Evolutionary conservation across 2,113 vertebrate species (phyloP).

Genomic region (Gnathonemus longibarbis): DNA sequence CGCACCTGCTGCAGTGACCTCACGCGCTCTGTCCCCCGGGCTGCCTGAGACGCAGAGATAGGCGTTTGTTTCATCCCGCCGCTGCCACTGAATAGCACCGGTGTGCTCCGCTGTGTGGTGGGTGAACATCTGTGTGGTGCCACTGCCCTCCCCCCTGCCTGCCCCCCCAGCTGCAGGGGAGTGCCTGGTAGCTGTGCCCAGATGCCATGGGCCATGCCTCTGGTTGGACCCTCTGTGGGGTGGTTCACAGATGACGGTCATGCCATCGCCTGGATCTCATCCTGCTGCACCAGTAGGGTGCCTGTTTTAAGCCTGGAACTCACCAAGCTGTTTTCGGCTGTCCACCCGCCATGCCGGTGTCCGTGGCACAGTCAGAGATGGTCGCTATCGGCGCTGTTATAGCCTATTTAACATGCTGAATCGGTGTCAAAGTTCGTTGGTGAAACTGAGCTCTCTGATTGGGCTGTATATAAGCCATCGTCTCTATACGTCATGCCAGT

Average conservation of each 20-base stretch:
- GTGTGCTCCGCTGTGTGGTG: constrained; percentile 17
- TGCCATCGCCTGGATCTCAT: neutral
- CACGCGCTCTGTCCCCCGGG: constrained; percentile 14
- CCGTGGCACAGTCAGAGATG: neutral
- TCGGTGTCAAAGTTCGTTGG: neutral
- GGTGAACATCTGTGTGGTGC: constrained; percentile 22
- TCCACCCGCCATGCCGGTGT: neutral
- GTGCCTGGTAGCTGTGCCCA: neutral
- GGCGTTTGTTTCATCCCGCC: neutral
- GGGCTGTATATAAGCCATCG: neutral
- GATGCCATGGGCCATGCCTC: neutral
- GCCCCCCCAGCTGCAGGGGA: neutral
- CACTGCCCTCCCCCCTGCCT: neutral
- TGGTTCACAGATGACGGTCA: neutral
- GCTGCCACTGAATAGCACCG: neutral
- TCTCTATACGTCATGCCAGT: neutral
- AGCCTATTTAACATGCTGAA: neutral
- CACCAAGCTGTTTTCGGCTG: neutral
- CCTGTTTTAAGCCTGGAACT: neutral
- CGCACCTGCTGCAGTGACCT: constrained; percentile 39
- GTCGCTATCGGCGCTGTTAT: neutral
- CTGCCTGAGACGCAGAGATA: neutral
- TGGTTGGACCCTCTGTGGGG: neutral
- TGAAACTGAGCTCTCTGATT: neutral
- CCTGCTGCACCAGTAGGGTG: neutral